Conservation (phyloP, 1,140 invertebrate species). For the Calliopsis andreniformis region DNA sequence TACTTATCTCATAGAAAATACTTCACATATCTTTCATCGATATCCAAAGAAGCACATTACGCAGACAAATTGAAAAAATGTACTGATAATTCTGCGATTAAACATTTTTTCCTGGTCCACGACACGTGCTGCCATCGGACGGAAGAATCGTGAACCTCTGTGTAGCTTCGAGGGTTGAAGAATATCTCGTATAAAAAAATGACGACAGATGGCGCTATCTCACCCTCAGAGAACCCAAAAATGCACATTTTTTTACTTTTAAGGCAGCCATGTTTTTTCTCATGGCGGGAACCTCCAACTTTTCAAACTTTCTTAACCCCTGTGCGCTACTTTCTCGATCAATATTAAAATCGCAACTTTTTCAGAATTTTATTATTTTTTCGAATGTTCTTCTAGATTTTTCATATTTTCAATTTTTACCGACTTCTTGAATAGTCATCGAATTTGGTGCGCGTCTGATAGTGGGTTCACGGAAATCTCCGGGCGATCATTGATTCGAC, state of each 20-base stretch:
- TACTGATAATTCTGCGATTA: neutral
- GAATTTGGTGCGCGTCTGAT: neutral
- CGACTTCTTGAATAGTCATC: neutral
- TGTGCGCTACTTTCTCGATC: neutral
- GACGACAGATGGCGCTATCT: constrained; percentile 66
- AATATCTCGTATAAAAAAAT: constrained; percentile 63
- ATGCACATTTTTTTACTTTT: constrained; percentile 21
- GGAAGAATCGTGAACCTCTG: constrained; percentile 55
- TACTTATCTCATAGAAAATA: neutral
- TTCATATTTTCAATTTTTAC: neutral
- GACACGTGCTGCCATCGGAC: constrained; percentile 70
- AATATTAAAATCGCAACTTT: accelerated
- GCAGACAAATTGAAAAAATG: neutral
- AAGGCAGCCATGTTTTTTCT: constrained; percentile 40
- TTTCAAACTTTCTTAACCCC: neutral
- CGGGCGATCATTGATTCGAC: constrained; percentile 15
- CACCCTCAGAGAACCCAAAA: neutral
- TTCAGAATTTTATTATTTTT: neutral
- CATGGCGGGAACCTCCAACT: constrained; percentile 23
- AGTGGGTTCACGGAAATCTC: neutral
- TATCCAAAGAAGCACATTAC: neutral
- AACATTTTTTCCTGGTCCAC: neutral
- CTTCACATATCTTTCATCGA: neutral
- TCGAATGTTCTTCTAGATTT: neutral
- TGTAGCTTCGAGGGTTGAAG: constrained; percentile 39